These are phyloP conservation scores for Alethe diademata DNA, from an alignment of 2,113 vertebrate species.

Conservation along the genomic window DNA sequence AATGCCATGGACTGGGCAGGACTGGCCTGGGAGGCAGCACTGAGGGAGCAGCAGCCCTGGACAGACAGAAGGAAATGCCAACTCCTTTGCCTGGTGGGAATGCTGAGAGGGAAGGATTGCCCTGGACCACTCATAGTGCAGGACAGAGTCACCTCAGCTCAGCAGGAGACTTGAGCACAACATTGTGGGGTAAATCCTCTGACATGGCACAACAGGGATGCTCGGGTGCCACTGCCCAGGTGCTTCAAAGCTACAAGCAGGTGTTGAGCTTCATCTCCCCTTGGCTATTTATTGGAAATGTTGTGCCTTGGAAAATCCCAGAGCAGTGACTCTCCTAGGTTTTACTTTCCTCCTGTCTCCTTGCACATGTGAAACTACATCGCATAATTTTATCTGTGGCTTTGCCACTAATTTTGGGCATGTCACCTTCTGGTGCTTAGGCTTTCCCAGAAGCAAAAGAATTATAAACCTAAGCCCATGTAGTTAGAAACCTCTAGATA, in stretches of 20 bases:
- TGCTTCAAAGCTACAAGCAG: neutral
- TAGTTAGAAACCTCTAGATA: neutral
- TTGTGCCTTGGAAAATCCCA: neutral
- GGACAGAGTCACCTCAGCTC: neutral
- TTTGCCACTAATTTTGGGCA: neutral
- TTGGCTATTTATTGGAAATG: neutral
- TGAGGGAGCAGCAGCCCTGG: neutral
- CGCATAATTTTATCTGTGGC: neutral
- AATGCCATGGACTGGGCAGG: neutral
- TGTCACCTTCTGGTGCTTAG: neutral
- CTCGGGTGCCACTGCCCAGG: neutral
- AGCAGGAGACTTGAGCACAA: neutral
- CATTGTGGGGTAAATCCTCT: neutral
- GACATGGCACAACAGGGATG: neutral
- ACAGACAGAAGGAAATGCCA: neutral
- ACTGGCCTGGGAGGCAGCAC: neutral
- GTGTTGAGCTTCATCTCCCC: neutral
- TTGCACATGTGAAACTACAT: neutral
- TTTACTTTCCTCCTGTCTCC: neutral
- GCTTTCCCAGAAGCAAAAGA: neutral
- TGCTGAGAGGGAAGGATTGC: neutral
- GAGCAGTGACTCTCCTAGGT: neutral
- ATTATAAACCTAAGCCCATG: neutral
- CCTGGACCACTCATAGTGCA: neutral
- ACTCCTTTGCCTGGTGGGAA: neutral